A percentile compares a stretch with the other conserved stretches of the same genome.
These are phyloP conservation scores for Pygmarrhopalites habei DNA, from an alignment of 1,140 invertebrate genomes.

Conservation along the genomic window DNA sequence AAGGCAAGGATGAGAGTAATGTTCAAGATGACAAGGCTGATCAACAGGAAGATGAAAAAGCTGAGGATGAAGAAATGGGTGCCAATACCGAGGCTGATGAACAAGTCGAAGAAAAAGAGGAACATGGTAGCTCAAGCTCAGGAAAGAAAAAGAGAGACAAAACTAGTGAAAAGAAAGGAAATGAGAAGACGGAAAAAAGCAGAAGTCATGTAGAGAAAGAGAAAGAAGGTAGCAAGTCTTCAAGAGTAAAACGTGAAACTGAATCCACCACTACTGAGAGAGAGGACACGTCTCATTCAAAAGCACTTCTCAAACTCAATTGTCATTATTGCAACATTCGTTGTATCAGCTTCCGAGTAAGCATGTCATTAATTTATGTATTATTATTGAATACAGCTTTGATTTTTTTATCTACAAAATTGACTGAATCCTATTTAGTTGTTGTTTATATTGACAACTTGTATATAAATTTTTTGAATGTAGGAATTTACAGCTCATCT, in stretches of 20 bases:
- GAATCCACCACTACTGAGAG: background rate
- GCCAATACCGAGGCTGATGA: background rate
- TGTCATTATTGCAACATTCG: conserved; percentile 33
- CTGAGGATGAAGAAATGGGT: background rate
- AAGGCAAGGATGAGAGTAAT: background rate
- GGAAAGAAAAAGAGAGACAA: background rate
- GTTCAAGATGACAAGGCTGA: background rate
- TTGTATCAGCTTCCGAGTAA: conserved; percentile 34
- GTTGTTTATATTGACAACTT: too few relatives aligned
- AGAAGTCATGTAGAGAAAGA: background rate
- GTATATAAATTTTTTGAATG: conserved; percentile 1
- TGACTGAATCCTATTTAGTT: too few relatives aligned
- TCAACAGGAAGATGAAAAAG: background rate
- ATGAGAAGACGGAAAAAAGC: background rate
- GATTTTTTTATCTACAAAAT: too few relatives aligned
- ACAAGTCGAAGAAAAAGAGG: background rate
- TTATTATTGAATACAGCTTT: too few relatives aligned
- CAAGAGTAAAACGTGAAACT: background rate
- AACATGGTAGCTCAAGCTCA: background rate
- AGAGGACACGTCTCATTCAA: background rate
- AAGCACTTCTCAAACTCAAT: conserved; percentile 30
- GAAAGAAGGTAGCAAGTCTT: background rate
- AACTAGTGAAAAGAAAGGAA: background rate
- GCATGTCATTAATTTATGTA: background rate
- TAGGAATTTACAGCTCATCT: conserved; percentile 35